Conservation (phyloP, 2,113 vertebrate species). For the Macrotis lagotis region DNA sequence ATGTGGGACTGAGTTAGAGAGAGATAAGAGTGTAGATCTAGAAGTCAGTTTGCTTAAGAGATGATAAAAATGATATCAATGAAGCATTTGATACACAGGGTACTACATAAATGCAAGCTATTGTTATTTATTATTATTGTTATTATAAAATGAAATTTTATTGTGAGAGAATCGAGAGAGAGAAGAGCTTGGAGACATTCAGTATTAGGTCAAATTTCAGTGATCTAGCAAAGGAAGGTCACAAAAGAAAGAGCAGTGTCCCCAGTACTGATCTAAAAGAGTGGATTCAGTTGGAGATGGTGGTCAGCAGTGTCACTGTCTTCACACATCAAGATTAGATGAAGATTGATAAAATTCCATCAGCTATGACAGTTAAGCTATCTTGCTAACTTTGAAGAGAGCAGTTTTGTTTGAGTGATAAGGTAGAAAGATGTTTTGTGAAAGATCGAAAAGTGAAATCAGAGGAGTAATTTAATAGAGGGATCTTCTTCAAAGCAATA, state of each 20-base stretch:
- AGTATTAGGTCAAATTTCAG: neutral
- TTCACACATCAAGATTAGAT: too few species aligned
- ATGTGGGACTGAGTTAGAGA: neutral
- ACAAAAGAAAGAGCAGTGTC: neutral
- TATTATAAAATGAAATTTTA: neutral
- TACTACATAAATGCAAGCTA: neutral
- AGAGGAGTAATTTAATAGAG: neutral
- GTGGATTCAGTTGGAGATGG: neutral
- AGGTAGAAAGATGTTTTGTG: neutral
- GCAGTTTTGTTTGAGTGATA: neutral
- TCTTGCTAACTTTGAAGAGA: neutral
- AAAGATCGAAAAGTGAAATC: neutral
- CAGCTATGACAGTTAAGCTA: neutral
- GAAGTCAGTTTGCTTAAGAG: neutral
- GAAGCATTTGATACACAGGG: neutral
- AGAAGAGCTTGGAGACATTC: neutral
- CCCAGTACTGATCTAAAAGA: too few species aligned
- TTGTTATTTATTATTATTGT: too few species aligned
- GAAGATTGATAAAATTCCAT: too few species aligned
- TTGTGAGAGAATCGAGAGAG: neutral
- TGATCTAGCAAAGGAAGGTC: neutral
- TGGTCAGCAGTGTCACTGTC: neutral
- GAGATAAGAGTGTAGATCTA: neutral
- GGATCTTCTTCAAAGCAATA: neutral
- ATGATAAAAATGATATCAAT: neutral